Base-by-base conservation (phyloP, 2,888 invertebrate genomes). In the Andrena camellia region DNA sequence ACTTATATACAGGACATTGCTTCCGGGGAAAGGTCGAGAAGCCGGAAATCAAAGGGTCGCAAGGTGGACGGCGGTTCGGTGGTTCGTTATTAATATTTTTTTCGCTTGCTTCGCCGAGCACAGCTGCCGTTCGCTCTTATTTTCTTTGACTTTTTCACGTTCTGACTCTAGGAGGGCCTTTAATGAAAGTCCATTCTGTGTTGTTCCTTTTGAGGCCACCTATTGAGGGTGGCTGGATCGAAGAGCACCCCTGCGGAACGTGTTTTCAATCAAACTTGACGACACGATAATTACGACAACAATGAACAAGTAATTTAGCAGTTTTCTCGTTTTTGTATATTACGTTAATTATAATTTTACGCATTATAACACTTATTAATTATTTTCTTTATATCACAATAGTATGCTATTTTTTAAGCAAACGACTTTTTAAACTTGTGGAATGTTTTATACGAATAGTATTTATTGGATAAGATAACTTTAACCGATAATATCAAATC, bases 31-130 rank as follows among this genome's bases (percentile, higher is more conserved):
- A 87, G 90, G 87, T 86, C 84, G 84, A 76, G 68, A 52, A 82
- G 52, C 89, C 86, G 90, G 90, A 90, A 91, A 89, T 90, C 88
- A 91, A 86, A 81, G 74, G 86, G 86, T 82, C 78, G 69, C 81
- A 81, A 89, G 78, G 81, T 87, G 83, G 81, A 80, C 85, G 74
- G 63, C 48, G 72, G 26, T 20, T 54, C 67, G 35, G 74, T 66
- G 78, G 72, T 62, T 67, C 68, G 81, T 89, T 88, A 85, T 88
- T 83, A 86, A 84, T 86, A 81, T 86, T 71, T 72, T 71, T 75
- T 86, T 89, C 88, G 75, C 68, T 57, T 81, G 81, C 79, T 67
- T 82, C 85, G 69, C 60, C 82, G 85, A 75, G 70, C 83, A 72
- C 90, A 90, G 89, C 90, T 90, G 90, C 83, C 69, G 71, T 10